These are phyloP conservation scores for Brachionus calyciflorus DNA, from an alignment of 1,140 invertebrate species.

Conservation along the genomic window DNA sequence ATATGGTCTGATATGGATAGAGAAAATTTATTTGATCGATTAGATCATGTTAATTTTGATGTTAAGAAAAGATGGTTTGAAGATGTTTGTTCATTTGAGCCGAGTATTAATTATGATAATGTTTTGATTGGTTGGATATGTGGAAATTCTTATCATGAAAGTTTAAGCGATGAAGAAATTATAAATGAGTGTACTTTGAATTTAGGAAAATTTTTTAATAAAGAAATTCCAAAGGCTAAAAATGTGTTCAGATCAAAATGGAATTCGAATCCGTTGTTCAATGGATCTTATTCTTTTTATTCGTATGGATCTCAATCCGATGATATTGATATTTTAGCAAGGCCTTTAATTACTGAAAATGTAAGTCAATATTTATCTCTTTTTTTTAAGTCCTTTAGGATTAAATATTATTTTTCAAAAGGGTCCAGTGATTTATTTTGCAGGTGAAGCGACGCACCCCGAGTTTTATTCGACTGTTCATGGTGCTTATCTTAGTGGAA, in stretches of 20 bases:
- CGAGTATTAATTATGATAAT: background rate
- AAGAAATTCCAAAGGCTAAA: background rate
- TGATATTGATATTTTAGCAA: conserved; percentile 14
- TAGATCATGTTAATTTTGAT: conserved; percentile 20
- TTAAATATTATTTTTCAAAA: background rate
- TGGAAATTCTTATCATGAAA: conserved; percentile 25
- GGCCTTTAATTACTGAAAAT: background rate
- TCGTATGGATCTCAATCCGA: conserved; percentile 47
- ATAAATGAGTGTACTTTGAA: conserved; percentile 11
- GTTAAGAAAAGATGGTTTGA: background rate
- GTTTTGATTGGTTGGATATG: conserved; percentile 25
- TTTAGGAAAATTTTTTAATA: conserved; percentile 2
- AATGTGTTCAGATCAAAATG: conserved; percentile 23
- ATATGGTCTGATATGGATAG: conserved; percentile 4
- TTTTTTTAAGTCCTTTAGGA: background rate
- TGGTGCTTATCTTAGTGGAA: conserved; percentile 82
- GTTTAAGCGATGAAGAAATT: background rate
- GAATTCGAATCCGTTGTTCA: background rate
- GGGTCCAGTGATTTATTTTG: conserved; percentile 76
- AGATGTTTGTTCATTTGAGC: conserved; percentile 30
- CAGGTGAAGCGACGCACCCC: conserved; percentile 87
- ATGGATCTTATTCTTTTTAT: background rate
- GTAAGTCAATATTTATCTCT: background rate
- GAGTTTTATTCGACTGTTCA: conserved; percentile 91
- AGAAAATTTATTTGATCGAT: background rate